Evolutionary conservation across 2,797 vertebrate genomes (phyloP).

Genomic region (Lutra lutra): DNA sequence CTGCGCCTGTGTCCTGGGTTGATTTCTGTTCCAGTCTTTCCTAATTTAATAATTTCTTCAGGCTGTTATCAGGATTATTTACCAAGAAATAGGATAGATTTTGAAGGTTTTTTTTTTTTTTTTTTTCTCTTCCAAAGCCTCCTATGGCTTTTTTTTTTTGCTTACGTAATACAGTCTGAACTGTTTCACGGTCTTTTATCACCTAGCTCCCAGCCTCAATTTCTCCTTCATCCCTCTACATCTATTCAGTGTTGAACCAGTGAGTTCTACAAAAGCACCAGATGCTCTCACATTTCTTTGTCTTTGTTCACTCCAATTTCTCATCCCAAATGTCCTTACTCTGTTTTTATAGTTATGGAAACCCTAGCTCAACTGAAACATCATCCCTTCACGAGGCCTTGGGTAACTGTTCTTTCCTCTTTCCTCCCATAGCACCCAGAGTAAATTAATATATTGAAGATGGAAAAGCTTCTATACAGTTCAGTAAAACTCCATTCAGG

Average conservation of each 20-base stretch:
- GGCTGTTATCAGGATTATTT: background rate
- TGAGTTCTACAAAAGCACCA: background rate
- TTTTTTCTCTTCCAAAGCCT: background rate
- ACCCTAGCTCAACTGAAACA: background rate
- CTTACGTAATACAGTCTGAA: background rate
- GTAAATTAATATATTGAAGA: conserved; percentile 33
- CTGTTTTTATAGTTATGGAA: background rate
- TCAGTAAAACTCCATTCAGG: background rate
- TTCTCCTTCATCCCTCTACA: background rate
- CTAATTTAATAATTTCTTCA: conserved; percentile 46
- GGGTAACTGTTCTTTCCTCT: background rate
- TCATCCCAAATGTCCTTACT: background rate
- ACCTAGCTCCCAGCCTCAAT: background rate
- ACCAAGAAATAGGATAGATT: background rate
- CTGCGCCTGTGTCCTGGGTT: background rate
- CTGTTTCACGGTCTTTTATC: background rate
- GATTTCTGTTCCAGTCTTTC: background rate
- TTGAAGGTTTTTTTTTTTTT: background rate
- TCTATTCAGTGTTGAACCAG: background rate
- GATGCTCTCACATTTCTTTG: conserved; percentile 11
- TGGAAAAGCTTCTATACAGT: background rate
- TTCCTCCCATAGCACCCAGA: background rate
- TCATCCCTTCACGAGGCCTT: background rate
- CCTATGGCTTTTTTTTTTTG: conserved; percentile 20
- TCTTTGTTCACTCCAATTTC: background rate